Evolutionary conservation across 1,140 invertebrate species (phyloP).

Genomic region (Neodiprion fabricii): DNA sequence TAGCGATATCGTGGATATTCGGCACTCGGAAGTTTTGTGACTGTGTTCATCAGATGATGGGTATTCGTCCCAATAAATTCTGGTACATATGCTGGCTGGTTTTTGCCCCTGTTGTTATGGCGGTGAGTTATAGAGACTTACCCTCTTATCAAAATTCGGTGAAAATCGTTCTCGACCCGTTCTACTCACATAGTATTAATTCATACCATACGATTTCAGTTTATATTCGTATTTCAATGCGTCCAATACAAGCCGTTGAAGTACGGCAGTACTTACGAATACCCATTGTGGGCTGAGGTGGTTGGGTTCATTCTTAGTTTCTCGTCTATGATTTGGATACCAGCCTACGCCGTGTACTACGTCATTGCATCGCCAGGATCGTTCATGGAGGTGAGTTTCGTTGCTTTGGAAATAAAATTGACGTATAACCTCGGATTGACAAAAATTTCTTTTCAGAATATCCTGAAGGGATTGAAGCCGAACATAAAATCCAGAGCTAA

Average conservation of each 20-base stretch:
- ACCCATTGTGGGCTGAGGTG: slow-evolving; percentile 78
- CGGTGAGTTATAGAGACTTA: slow-evolving; percentile 56
- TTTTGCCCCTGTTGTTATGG: slow-evolving; percentile 67
- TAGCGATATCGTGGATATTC: slow-evolving; percentile 74
- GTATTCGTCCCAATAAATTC: slow-evolving; percentile 64
- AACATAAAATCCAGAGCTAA: slow-evolving; percentile 60
- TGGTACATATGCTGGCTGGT: slow-evolving; percentile 71
- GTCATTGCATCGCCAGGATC: slow-evolving; percentile 58
- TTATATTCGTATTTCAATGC: slow-evolving; percentile 75
- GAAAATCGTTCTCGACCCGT: neutral
- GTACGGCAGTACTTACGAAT: slow-evolving; percentile 71
- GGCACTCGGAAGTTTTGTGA: slow-evolving; percentile 66
- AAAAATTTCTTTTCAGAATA: slow-evolving; percentile 48
- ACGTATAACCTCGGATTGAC: neutral
- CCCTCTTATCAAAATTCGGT: neutral
- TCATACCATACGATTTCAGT: slow-evolving; percentile 57
- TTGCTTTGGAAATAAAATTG: slow-evolving; percentile 19
- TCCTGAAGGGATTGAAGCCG: slow-evolving; percentile 58
- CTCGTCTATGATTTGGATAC: slow-evolving; percentile 80
- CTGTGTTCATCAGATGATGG: slow-evolving; percentile 76
- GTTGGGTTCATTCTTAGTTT: slow-evolving; percentile 75
- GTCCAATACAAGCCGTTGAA: slow-evolving; percentile 71
- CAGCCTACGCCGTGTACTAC: slow-evolving; percentile 70
- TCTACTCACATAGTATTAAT: neutral
- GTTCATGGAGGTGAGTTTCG: slow-evolving; percentile 59